Evolutionary conservation across 1,140 invertebrate genomes (phyloP).

Genomic region (Trichoplusia ni): DNA sequence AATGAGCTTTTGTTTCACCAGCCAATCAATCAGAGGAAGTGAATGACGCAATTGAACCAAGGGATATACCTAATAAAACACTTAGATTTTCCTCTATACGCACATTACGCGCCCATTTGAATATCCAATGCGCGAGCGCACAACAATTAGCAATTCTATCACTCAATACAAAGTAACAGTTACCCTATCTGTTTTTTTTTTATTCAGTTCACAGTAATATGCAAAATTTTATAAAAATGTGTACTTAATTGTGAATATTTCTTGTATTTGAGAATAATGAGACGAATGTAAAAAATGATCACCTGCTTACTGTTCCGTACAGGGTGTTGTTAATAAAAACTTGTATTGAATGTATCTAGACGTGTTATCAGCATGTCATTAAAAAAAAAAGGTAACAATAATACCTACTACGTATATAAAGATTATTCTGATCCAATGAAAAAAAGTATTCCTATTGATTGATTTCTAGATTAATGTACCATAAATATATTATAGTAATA

Average conservation of each 20-base stretch:
- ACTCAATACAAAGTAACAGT: neutral
- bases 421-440: no score
- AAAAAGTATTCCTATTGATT: no score
- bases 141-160: slow-evolving; percentile 25
- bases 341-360: no score
- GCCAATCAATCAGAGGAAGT: neutral
- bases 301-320: neutral
- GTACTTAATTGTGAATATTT: neutral
- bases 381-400: no score
- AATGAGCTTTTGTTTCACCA: no score
- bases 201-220: slow-evolving; percentile 5
- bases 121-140: slow-evolving; percentile 38
- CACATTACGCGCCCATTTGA: slow-evolving; percentile 23
- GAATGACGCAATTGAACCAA: neutral
- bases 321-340: neutral
- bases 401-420: no score
- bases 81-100: slow-evolving; percentile 33
- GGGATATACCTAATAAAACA: slow-evolving; percentile 30
- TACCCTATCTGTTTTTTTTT: neutral
- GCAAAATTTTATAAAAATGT: slow-evolving; percentile 6
- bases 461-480: no score
- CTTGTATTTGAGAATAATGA: neutral
- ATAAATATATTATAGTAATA: no score
- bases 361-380: no score
- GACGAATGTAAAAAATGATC: neutral